phyloP scores from a whole-genome alignment of 2,113 vertebrate genomes.

The Rynchops niger region DNA sequence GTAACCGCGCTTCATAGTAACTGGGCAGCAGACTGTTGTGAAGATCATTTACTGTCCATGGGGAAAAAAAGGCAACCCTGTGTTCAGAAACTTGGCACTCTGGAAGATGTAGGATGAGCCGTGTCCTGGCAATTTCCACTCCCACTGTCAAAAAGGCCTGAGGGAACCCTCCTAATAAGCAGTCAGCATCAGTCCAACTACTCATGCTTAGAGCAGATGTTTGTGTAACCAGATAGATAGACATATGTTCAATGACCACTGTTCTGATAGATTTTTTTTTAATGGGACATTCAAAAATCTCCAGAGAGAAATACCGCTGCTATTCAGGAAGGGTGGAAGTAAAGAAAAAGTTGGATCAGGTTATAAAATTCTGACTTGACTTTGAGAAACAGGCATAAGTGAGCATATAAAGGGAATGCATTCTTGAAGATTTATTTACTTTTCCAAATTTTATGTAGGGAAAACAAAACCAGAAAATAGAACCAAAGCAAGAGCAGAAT shows the following conservation, averaged over 20 bases:
- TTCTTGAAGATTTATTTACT: neutral
- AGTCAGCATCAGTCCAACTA: neutral
- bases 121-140: neutral
- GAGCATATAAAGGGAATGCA: neutral
- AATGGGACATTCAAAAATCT: neutral
- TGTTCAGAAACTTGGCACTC: neutral
- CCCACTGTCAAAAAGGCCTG: neutral
- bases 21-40: neutral
- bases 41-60: neutral
- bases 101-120: neutral
- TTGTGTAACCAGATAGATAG: neutral
- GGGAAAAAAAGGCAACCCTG: neutral
- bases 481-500: neutral
- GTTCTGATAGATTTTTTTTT: neutral
- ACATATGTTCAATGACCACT: neutral
- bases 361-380: neutral
- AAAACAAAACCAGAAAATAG: neutral
- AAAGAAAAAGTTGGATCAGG: neutral
- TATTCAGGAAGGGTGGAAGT: neutral
- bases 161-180: neutral
- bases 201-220: neutral
- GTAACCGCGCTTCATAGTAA: fast-evolving
- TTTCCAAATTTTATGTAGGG: neutral
- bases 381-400: neutral
- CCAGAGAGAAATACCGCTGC: neutral